Evolutionary conservation across 2,113 vertebrate genomes (phyloP), one percentile per base, ranked within the genome.

Genomic region (Nematolebias whitei): DNA sequence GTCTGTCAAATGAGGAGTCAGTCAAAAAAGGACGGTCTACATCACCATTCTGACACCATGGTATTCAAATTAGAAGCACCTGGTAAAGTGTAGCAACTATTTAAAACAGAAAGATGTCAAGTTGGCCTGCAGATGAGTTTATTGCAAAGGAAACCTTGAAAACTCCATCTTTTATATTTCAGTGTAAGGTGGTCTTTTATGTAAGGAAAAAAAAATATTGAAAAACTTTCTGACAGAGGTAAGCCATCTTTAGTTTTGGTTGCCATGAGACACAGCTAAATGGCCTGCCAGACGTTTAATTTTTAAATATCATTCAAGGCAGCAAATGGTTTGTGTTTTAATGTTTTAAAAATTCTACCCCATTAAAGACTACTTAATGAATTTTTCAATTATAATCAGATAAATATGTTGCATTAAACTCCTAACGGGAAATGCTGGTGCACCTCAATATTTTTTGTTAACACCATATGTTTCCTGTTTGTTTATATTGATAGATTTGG

Each of bases 371-470:
- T 49, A 72, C 7, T 48, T 26, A 76, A 56, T 61, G 23, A 16
- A 41, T 71, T 79, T 84, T 77, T 14, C 59, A 74, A 72, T 60
- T 67, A 23, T 63, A 77, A 82, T 80, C 68, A 72, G 23, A 65
- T 60, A 62, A 48, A 47, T 74, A 22, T 8, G 10, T 39, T 63
- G 41, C 35, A 60, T 74, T 74, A 54, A 51, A n/a, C 48, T 68
- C 72, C 74, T n/a, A 76, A 43, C 74, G 72, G 63, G 61, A 52
- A 40, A 66, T 79, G 75, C 51, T 32, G 60, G 72, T 23, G 23
- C 66, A 67, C 14, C 41, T 68, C 64, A 66, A 78, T 68, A 76
- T 83, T 53, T n/a, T n/a, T n/a, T n/a, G n/a, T n/a, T n/a, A n/a
- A 29, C 48, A 63, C 64, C 60, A 52, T 66, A 41, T 61, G 61